Conservation (phyloP, 2,113 vertebrate species). For the Oreotrochilus melanogaster region DNA sequence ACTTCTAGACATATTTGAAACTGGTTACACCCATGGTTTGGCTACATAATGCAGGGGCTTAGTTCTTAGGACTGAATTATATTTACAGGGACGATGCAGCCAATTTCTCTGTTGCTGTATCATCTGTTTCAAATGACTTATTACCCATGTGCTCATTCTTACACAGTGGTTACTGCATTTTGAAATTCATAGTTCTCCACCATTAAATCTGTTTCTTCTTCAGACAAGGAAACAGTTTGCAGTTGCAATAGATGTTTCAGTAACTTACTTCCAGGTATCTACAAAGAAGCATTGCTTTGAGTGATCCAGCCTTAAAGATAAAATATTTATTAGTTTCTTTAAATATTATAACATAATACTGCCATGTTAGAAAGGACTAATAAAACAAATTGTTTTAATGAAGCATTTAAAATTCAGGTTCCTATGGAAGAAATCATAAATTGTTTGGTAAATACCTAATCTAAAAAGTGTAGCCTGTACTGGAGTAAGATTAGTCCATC, state of each 20-base stretch:
- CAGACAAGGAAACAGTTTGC: not conserved
- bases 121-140: slow-evolving; percentile 38
- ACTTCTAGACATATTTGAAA: not conserved
- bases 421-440: not conserved
- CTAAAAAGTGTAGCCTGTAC: not conserved
- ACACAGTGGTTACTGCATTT: not conserved
- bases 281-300: not conserved
- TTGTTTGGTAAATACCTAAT: not conserved
- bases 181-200: not conserved
- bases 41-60: not conserved
- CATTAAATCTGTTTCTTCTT: not conserved
- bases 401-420: not conserved
- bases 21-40: slow-evolving; percentile 56
- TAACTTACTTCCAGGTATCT: not conserved
- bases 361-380: not conserved
- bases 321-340: not conserved
- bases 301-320: not conserved
- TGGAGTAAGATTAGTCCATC: not conserved
- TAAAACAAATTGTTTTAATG: not conserved
- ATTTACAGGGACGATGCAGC: slow-evolving; percentile 12
- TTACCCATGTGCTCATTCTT: not conserved
- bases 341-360: not conserved
- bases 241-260: not conserved
- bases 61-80: not conserved
- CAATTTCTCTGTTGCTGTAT: slow-evolving; percentile 5